Evolutionary conservation across 1,140 invertebrate species (phyloP), one percentile per base, ranked within the genome.

Genomic region (Conus ventricosus): DNA sequence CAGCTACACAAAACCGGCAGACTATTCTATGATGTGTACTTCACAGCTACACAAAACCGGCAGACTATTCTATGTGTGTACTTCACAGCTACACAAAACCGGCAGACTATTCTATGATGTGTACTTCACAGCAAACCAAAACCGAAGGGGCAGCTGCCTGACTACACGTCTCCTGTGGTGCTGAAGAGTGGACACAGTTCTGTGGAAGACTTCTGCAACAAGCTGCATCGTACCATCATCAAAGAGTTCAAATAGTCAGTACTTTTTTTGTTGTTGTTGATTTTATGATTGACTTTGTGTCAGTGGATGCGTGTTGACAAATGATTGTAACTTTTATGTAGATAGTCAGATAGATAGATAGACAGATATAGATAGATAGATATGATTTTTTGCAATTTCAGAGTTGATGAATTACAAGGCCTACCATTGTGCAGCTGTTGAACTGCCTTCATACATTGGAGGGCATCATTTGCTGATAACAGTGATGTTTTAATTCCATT

Each of bases 221-320:
- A 99, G 95, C 96, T 99, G 85, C 99, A 99, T 96, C 97, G 98
- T 94, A 97, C 97, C 76, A 99, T 99, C 93, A 97, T 99, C 57
- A 99, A 99, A 95, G 99, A 99, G 96, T 99, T 99, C 94, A 99
- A 99, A 97, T 98, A 99, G 98, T 99, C 96, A 97, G 97, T 95
- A n/a, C 15, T 5, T 17, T 78, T 25, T 78, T 7, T 25, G 25
- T 78, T 20, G 25, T 20, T 25, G 67, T 71, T 20, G 7, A 20
- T 71, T 6, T 23, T 71, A 7, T 71, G 67, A 17, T n/a, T 71
- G 6, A 1, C 17, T 71, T 20, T 71, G 13, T 71, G 67, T 71
- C 17, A 17, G 67, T 71, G 67, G 8, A 17, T 84, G 0, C 99
- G 99, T 0, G 98, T 99, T 92, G 99, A 99, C 71, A 95, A 99